Conservation (phyloP, 37 sponge, comb jelly and placozoan genomes). For the Eunapius fragilis region DNA sequence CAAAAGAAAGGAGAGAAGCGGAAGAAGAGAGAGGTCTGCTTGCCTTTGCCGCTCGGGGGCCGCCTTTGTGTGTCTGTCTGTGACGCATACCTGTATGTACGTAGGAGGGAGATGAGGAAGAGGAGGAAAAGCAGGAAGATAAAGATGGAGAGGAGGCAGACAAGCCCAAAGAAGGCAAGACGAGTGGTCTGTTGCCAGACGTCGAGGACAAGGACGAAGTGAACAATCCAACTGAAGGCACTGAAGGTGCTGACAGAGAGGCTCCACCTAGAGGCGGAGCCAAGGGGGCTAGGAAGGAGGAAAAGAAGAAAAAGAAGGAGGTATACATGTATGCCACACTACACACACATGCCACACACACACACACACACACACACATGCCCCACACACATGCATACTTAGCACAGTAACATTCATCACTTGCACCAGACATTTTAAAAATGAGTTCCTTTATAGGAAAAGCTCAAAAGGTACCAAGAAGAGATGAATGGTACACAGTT, state of each 20-base stretch:
- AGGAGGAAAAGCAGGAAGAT: not conserved
- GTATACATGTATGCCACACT: not conserved
- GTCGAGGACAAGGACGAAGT: not conserved
- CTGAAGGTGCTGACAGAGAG: not conserved
- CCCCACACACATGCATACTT: too few relatives aligned
- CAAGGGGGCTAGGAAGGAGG: not conserved
- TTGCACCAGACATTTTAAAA: too few relatives aligned
- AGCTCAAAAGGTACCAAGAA: not conserved
- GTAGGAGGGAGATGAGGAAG: conserved; percentile 8
- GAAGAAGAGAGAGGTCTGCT: conserved; percentile 8
- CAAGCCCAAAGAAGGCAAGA: not conserved
- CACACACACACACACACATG: not conserved
- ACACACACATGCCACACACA: too few relatives aligned
- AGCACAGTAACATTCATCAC: not conserved
- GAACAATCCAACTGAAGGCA: not conserved
- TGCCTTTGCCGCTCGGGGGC: not conserved
- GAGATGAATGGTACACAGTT: conserved; percentile 56
- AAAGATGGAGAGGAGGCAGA: too few relatives aligned
- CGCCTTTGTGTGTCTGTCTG: not conserved
- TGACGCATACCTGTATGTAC: not conserved
- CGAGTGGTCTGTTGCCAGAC: too few relatives aligned
- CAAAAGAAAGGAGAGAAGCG: not conserved
- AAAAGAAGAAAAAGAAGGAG: conserved; percentile 17
- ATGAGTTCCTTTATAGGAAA: not conserved
- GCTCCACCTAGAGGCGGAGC: not conserved